Evolutionary conservation across 2,797 vertebrate species (phyloP), one percentile per base, ranked within the genome.

Genomic region (Platyrinchus mystaceus): DNA sequence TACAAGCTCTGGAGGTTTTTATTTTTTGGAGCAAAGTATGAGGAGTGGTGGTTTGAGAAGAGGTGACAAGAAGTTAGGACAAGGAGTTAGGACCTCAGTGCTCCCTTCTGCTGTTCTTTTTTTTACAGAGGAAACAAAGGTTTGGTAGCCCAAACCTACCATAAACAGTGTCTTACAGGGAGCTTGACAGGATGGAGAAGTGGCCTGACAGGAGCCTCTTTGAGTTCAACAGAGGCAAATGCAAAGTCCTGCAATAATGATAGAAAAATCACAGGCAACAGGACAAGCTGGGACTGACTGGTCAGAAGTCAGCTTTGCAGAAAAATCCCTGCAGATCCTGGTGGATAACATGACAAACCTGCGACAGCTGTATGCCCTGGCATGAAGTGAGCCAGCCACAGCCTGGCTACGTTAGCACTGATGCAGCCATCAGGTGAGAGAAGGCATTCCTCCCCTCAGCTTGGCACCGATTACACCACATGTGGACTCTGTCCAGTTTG

Each of bases 221-320:
- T 21, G 47, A 47, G 24, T 50, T 86, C 41, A 80, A 21, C 43
- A 63, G 28, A 56, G 49, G 47, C 32, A 74, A 68, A 62, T 55
- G 36, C 26, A 47, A 49, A 43, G 39, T 53, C 30, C 30, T 1
- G 0, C 14, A 14, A 10, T 62, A 37, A 34, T 0, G 5, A 36
- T 44, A 28, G 36, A 44, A 22, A 49, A 68, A 30, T 28, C 1
- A 2, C 17, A 34, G 49, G 36, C 41, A 44, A n/a, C n/a, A 34
- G 32, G 68, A 44, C n/a, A 43, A 16, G 19, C 27, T 67, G 60
- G 32, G 53, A 41, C 52, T 32, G 26, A 27, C 13, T 7, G 56
- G 50, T 26, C 39, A 78, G 53, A 73, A 73, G 20, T 13, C 20
- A 19, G 53, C 32, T 55, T n/a, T 67, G 60, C 36, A 36, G 55